Base-by-base conservation (phyloP, 1,140 invertebrate genomes). In the Potamilus streckersoni region DNA sequence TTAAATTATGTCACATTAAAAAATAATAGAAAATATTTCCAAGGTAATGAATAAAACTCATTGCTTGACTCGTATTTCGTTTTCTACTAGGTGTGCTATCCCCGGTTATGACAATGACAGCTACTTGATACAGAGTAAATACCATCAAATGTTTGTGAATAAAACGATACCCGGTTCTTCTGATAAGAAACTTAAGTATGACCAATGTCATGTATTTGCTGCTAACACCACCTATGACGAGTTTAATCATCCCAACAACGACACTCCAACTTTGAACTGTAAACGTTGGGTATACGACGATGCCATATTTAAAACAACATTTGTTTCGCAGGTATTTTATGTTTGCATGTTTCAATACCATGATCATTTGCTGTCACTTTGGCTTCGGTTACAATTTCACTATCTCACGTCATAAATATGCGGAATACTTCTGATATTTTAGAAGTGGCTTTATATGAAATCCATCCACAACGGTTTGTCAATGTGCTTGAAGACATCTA, bases 31-130 rank as follows among this genome's bases (percentile, higher is more conserved):
- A 49, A 49, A 49, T 11, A 6, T 49, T 49, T 49, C 38, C 38
- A 49, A 49, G 38, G 38, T 11, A 8, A 49, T 49, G 38, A 49
- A 49, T 6, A 6, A 49, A 49, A 11, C 38, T 49, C 38, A 11
- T 1, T 49, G 38, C 38, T 49, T 49, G 38, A 49, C 38, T 49
- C 11, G 38, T 49, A 11, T 49, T 49, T 49, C n/a, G 6, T 49
- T 0, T 49, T 49, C 38, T 49, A 49, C 11, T n/a, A 49, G 38
- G 38, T 49, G 38, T 49, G 38, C 38, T 49, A 49, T 80, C 19
- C 79, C 75, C 17, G 74, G 71, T 16, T 64, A 65, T 27, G 63
- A 71, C 19, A 79, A 79, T 57, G 78, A 79, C 56, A 79, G 69
- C 14, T 79, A 75, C 31, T 49, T 15, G n/a, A 68, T 79, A 56